Evolutionary conservation across 53 echinoderm and acorn worm genomes (phyloP), one percentile per base, ranked within the genome.

Genomic region (Henricia sp.): DNA sequence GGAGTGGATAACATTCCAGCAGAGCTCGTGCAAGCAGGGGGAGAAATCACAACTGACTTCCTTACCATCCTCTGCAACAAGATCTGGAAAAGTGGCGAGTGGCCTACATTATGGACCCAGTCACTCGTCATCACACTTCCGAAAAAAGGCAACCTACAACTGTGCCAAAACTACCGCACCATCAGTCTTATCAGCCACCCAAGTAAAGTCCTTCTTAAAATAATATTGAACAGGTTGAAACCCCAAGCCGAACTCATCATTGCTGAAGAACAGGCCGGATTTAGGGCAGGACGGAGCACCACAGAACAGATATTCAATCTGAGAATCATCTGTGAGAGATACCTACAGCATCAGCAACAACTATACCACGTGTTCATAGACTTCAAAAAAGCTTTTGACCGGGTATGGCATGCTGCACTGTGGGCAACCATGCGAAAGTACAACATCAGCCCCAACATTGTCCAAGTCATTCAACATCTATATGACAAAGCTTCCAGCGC

Each of bases 401-500:
- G n/a, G n/a, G n/a, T n/a, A n/a, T n/a, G n/a, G n/a, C n/a, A n/a
- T n/a, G n/a, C n/a, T n/a, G n/a, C n/a, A n/a, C n/a, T n/a, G n/a
- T n/a, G n/a, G n/a, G n/a, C n/a, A n/a, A n/a, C n/a, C n/a, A n/a
- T n/a, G n/a, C n/a, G n/a, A n/a, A n/a, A n/a, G n/a, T n/a, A n/a
- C n/a, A n/a, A n/a, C n/a, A n/a, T n/a, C n/a, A n/a, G n/a, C n/a
- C n/a, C n/a, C n/a, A n/a, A n/a, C n/a, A n/a, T n/a, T n/a, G n/a
- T n/a, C n/a, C n/a, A n/a, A n/a, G n/a, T n/a, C n/a, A n/a, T n/a
- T n/a, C n/a, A n/a, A n/a, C n/a, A 73, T 20, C 88, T 82, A 13
- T 83, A 83, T 29, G 27, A 21, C 71, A 88, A 83, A 23, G 82
- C 82, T 5, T 60, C 62, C 59, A 88, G 83, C 54, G 82, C 88